Evolutionary conservation across 1,140 invertebrate species (phyloP).

Genomic region (Brachionus angularis): DNA sequence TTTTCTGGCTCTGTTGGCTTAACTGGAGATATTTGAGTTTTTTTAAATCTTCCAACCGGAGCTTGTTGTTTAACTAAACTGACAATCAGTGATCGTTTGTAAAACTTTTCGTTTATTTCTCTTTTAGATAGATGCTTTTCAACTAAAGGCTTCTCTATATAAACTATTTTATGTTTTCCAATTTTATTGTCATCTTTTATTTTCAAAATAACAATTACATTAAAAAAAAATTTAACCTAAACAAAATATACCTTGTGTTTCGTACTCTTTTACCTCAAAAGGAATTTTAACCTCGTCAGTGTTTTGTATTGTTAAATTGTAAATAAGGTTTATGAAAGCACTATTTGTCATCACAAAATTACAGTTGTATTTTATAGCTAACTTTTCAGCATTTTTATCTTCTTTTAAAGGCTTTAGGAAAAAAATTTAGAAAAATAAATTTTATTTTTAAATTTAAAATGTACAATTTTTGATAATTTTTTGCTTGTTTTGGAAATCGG

Average conservation of each 20-base stretch:
- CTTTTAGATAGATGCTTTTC: slow-evolving; percentile 32
- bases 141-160: slow-evolving; percentile 23
- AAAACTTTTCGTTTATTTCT: slow-evolving; percentile 36
- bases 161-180: not conserved
- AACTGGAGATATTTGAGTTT: not conserved
- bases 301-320: not conserved
- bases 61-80: slow-evolving; percentile 22
- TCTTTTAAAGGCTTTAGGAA: slow-evolving; percentile 10
- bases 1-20: not conserved
- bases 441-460: not conserved
- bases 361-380: slow-evolving; percentile 36
- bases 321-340: slow-evolving; percentile 19
- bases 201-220: not conserved
- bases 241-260: slow-evolving; percentile 5
- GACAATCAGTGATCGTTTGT: not conserved
- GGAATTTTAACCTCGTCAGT: slow-evolving; percentile 4
- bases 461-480: slow-evolving; percentile 12
- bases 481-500: slow-evolving; percentile 16
- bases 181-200: slow-evolving; percentile 14
- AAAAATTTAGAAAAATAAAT: not conserved
- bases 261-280: not conserved
- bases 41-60: not conserved
- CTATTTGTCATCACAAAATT: slow-evolving; percentile 29
- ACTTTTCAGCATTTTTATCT: slow-evolving; percentile 11
- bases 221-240: not conserved